Evolutionary conservation across 2,888 invertebrate genomes (phyloP).

Genomic region (Pammene aurita): DNA sequence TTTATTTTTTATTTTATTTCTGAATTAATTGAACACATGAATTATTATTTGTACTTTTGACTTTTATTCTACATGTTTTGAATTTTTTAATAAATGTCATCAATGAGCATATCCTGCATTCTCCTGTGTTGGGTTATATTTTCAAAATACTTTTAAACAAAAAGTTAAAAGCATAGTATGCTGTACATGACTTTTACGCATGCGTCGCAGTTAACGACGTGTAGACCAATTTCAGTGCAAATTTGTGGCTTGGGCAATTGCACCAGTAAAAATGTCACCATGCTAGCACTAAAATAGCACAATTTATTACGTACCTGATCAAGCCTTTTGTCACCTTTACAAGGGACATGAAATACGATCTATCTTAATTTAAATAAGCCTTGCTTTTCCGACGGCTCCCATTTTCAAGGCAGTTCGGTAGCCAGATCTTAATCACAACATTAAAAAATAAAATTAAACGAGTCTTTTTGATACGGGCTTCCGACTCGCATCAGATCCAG

Average conservation of each 20-base stretch:
- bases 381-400: slow-evolving; percentile 51
- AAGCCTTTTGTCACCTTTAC: slow-evolving; percentile 17
- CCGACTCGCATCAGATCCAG: slow-evolving; percentile 49
- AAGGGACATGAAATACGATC: background rate
- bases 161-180: too few relatives aligned
- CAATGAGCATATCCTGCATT: too few relatives aligned
- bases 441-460: slow-evolving; percentile 52
- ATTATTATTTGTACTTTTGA: too few relatives aligned
- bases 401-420: slow-evolving; percentile 67
- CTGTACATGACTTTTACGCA: background rate
- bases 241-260: background rate
- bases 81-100: too few relatives aligned
- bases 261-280: slow-evolving; percentile 10
- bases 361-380: slow-evolving; percentile 32
- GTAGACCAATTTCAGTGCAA: slow-evolving; percentile 2
- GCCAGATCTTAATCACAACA: slow-evolving; percentile 60
- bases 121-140: too few relatives aligned
- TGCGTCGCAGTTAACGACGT: background rate
- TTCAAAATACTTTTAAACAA: too few relatives aligned
- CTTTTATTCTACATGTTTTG: too few relatives aligned
- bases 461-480: slow-evolving; percentile 56
- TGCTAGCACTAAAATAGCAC: slow-evolving; percentile 8
- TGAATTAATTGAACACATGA: too few relatives aligned
- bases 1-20: too few relatives aligned
- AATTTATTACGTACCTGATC: slow-evolving; percentile 4